Evolutionary conservation across 2,888 invertebrate species (phyloP).

Genomic region (Tetragonula carbonaria): DNA sequence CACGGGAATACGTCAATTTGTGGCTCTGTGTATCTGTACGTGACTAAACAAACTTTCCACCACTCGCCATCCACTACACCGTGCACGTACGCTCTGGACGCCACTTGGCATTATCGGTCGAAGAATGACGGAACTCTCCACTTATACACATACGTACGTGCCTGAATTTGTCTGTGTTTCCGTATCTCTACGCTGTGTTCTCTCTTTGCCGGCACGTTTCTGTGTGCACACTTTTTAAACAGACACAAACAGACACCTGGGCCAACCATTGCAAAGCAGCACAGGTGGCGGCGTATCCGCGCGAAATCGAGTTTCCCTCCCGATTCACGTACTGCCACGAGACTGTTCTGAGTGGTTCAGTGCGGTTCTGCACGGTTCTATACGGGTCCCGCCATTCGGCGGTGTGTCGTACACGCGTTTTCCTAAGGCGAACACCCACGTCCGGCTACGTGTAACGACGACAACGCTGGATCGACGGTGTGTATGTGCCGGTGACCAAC

Average conservation of each 20-base stretch:
- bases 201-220: too few relatives aligned
- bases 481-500: slow-evolving; percentile 60
- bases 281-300: slow-evolving; percentile 1
- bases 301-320: slow-evolving; percentile 23
- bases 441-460: slow-evolving; percentile 22
- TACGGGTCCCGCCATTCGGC: slow-evolving; percentile 14
- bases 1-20: slow-evolving; percentile 46
- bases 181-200: not conserved
- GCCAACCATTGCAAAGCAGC: not conserved
- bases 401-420: slow-evolving; percentile 53
- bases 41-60: slow-evolving; percentile 27
- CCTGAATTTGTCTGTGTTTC: not conserved
- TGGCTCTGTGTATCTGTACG: slow-evolving; percentile 4
- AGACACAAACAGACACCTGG: not conserved
- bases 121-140: not conserved
- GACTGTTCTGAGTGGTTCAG: not conserved
- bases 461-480: slow-evolving; percentile 11
- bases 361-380: not conserved
- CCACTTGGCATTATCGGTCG: slow-evolving; percentile 1
- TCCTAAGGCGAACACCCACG: slow-evolving; percentile 45
- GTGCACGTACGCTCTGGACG: not conserved
- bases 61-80: not conserved
- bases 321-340: not conserved
- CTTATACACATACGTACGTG: not conserved
- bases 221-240: not conserved